phyloP scores from a whole-genome alignment of 2,888 invertebrate genomes.

The Conops quadrifasciatus region DNA sequence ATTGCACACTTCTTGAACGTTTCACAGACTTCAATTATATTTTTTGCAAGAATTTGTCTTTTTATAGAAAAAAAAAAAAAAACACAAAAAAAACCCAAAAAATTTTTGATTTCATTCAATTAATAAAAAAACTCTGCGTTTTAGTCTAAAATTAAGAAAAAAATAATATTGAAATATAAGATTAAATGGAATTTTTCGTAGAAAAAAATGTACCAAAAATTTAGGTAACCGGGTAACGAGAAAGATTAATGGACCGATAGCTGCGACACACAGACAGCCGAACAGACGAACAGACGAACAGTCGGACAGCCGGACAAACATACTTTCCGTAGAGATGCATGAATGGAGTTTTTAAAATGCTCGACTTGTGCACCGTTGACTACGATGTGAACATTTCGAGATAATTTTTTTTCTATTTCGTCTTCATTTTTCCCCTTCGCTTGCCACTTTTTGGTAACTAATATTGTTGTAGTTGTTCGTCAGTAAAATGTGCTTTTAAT shows the following conservation, averaged over 20 bases:
- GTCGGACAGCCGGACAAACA: neutral
- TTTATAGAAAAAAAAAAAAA: too few relatives aligned
- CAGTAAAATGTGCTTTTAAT: slow-evolving; percentile 18
- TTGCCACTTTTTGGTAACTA: neutral
- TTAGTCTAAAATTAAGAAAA: too few relatives aligned
- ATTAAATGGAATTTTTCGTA: too few relatives aligned
- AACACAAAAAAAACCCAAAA: too few relatives aligned
- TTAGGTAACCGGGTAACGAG: slow-evolving; percentile 5
- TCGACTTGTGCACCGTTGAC: neutral
- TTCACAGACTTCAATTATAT: too few relatives aligned
- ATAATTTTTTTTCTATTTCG: too few relatives aligned
- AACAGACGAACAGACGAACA: neutral
- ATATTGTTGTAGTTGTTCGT: slow-evolving; percentile 5
- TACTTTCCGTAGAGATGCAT: neutral
- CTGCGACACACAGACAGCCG: neutral
- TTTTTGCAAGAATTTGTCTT: too few relatives aligned
- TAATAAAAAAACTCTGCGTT: too few relatives aligned
- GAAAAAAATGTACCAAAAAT: neutral
- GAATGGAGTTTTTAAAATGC: neutral
- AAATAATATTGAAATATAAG: too few relatives aligned
- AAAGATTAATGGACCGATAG: neutral
- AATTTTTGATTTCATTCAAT: too few relatives aligned
- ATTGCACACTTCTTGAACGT: too few relatives aligned
- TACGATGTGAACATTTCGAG: neutral
- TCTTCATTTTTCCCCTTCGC: neutral